Evolutionary conservation across 64 coral and sea anemone genomes (phyloP).

Genomic region (Actinia tenebrosa): DNA sequence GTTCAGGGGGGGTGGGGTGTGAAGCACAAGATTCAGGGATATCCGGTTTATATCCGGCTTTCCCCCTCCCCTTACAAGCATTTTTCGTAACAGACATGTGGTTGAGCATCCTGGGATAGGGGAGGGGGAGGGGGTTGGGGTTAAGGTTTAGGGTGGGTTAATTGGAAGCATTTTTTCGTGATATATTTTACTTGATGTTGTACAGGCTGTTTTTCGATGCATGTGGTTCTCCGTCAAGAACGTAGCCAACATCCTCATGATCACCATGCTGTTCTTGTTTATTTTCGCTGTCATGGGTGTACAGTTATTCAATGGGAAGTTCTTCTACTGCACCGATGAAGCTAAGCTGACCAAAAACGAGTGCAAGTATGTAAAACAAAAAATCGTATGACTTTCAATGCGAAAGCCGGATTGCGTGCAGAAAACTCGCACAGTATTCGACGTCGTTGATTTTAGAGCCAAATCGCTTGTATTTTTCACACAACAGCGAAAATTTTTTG

Average conservation of each 20-base stretch:
- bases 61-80: too few species aligned
- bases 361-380: slow-evolving; percentile 71
- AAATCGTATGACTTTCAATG: not conserved
- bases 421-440: too few species aligned
- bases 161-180: not conserved
- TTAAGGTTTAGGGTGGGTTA: too few species aligned
- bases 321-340: slow-evolving; percentile 63
- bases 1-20: too few species aligned
- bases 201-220: slow-evolving; percentile 88
- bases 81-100: too few species aligned
- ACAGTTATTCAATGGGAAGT: slow-evolving; percentile 93
- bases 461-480: too few species aligned
- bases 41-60: too few species aligned
- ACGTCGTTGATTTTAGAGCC: too few species aligned
- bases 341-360: slow-evolving; percentile 53
- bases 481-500: too few species aligned
- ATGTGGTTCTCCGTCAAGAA: slow-evolving; percentile 98
- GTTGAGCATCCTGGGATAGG: too few species aligned
- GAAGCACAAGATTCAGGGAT: too few species aligned
- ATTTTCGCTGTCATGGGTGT: slow-evolving; percentile 98
- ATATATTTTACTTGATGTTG: not conserved
- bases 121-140: too few species aligned
- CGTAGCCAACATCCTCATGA: slow-evolving; percentile 93
- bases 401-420: not conserved
- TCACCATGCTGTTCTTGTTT: slow-evolving; percentile 82